Conservation (phyloP, 2,888 invertebrate genomes). For the Tetanocera ferruginea region DNA sequence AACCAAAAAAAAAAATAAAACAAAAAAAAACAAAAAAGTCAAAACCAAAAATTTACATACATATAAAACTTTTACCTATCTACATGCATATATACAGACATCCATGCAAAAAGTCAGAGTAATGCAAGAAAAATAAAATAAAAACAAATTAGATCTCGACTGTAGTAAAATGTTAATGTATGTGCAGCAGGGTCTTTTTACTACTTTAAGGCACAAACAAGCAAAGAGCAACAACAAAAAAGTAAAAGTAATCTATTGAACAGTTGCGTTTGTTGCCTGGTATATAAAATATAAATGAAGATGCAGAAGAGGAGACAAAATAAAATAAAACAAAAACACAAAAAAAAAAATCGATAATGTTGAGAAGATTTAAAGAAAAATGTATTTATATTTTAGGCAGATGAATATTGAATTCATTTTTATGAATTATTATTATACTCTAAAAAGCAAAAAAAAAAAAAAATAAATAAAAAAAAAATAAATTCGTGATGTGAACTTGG, state of each 20-base stretch:
- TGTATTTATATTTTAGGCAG: constrained; percentile 38
- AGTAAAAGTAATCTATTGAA: not conserved
- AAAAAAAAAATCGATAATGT: not conserved
- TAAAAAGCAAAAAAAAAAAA: constrained; percentile 10
- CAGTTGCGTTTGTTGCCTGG: not conserved
- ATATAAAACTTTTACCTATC: constrained; percentile 20
- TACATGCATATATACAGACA: constrained; percentile 1
- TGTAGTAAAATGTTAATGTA: not conserved
- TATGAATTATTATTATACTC: constrained; percentile 31
- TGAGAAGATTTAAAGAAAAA: constrained; percentile 23
- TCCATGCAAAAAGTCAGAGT: not conserved
- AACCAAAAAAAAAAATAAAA: not conserved
- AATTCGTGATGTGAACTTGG: constrained; percentile 9
- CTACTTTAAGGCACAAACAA: not conserved
- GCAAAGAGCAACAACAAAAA: not conserved
- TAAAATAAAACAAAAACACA: not conserved
- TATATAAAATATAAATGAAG: not conserved
- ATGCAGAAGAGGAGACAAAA: not conserved
- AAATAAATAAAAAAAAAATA: constrained; percentile 14
- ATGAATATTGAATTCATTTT: constrained; percentile 36
- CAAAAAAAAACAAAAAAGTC: not conserved
- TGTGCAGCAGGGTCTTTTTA: not conserved
- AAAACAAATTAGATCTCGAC: not conserved
- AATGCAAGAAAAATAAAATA: not conserved
- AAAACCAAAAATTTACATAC: not conserved